Conservation (phyloP, 2,888 invertebrate species). For the Leucozona laternaria region DNA sequence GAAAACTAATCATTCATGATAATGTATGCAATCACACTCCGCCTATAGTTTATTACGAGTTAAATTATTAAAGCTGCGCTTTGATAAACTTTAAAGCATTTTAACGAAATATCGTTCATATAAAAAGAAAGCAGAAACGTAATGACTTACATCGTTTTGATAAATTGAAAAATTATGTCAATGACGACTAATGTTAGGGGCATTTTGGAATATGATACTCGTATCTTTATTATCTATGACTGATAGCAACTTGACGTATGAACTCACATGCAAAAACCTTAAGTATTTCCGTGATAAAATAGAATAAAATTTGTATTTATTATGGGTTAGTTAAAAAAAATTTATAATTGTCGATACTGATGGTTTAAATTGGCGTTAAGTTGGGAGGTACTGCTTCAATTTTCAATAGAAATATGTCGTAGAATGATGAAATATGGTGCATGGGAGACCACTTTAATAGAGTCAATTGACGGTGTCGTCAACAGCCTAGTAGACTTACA, state of each 20-base stretch:
- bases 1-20: constrained; percentile 4
- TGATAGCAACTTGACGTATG: not conserved
- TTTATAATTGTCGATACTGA: too few relatives aligned
- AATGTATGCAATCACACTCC: not conserved
- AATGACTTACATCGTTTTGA: not conserved
- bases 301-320: not conserved
- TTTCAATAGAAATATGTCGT: too few relatives aligned
- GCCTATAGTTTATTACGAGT: not conserved
- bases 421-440: too few relatives aligned
- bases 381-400: too few relatives aligned
- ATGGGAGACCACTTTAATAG: too few relatives aligned
- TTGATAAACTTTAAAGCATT: not conserved
- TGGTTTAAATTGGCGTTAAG: too few relatives aligned
- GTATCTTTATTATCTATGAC: not conserved
- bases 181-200: not conserved
- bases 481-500: too few relatives aligned
- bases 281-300: not conserved
- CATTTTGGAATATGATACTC: not conserved
- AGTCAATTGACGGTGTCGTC: too few relatives aligned
- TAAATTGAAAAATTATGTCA: not conserved
- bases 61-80: not conserved
- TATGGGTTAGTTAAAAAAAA: too few relatives aligned
- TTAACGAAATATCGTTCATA: not conserved
- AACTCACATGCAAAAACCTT: not conserved
- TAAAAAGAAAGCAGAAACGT: not conserved